Percentiles rank a stretch among this genome's conserved stretches.
Conservation (phyloP, 2,797 vertebrate genomes). For the Cirrhinus mrigala region DNA sequence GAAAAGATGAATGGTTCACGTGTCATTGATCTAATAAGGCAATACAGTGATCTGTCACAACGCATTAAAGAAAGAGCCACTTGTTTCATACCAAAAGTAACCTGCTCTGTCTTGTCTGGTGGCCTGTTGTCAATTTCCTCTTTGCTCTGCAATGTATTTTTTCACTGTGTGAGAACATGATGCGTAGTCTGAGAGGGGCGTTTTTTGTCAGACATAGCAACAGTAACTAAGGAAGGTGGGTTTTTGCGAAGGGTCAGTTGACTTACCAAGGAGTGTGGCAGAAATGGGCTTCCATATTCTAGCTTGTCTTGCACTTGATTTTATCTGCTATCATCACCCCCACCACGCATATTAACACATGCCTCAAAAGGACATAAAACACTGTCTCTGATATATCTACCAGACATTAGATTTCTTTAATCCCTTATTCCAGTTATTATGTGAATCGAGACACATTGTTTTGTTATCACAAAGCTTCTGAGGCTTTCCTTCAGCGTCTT, state of each 20-base stretch:
- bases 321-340: not conserved
- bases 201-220: too few species aligned
- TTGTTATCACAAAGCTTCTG: conserved; percentile 97
- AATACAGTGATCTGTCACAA: too few species aligned
- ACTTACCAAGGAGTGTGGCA: not conserved
- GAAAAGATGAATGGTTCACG: too few species aligned
- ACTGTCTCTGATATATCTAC: not conserved
- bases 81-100: too few species aligned
- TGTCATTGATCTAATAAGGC: too few species aligned
- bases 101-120: too few species aligned
- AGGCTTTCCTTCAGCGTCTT: conserved; percentile 93
- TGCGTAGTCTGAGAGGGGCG: too few species aligned
- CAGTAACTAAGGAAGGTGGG: too few species aligned
- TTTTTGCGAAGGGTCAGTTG: not conserved
- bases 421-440: conserved; percentile 83
- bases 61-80: too few species aligned
- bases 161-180: too few species aligned
- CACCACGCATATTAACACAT: not conserved
- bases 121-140: too few species aligned
- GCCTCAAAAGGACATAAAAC: not conserved
- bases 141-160: too few species aligned
- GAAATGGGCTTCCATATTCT: not conserved
- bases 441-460: conserved; percentile 98
- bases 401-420: conserved; percentile 72
- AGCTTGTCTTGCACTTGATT: not conserved